Evolutionary conservation across 2,888 invertebrate genomes (phyloP), one percentile per base, ranked within the genome.

Genomic region (Tetrapedia diversipes): DNA sequence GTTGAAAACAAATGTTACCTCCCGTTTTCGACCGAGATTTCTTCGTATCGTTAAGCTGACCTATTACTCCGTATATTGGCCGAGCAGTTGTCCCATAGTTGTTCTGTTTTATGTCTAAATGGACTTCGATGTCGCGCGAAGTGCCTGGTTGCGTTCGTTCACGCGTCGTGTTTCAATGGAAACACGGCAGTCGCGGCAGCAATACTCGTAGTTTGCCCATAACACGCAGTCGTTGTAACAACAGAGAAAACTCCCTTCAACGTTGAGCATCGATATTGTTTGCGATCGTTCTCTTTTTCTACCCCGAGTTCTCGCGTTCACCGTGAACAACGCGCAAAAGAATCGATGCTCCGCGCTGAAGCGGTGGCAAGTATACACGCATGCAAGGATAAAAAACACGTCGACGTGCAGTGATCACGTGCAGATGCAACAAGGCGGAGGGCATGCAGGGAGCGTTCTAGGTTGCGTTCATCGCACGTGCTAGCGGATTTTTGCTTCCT

Each of bases 331-430:
- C 27, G 0, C 7, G 0, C 61, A 4, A 41, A 32, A 32, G 32
- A 43, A 53, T 72, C 74, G 66, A 66, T 47, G 22, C 34, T 19
- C 16, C n/a, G 16, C 45, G 24, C 11, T 7, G 32, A 66, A 56
- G 43, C 22, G 53, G 19, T 22, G 80, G n/a, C n/a, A n/a, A n/a
- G n/a, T n/a, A 71, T 74, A 57, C 69, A 79, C 60, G 77, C 89
- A 89, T 90, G 89, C 89, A 82, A 86, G 84, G 85, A 81, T 81
- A 57, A 85, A 87, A 85, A 82, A 83, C 79, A 84, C 86, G 43
- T 76, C 74, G 83, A 86, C 89, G 84, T 89, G 89, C 89, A 81
- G 85, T 86, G 86, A 82, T 83, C 80, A 85, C 89, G 84, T 90
- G 89, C 89, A 74, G 84, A 88, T 89, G 86, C 89, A 88, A 79